Percentiles rank a stretch among this genome's conserved stretches.
Evolutionary conservation across 1,140 invertebrate species (phyloP).

Genomic region (Agrypnia vestita): DNA sequence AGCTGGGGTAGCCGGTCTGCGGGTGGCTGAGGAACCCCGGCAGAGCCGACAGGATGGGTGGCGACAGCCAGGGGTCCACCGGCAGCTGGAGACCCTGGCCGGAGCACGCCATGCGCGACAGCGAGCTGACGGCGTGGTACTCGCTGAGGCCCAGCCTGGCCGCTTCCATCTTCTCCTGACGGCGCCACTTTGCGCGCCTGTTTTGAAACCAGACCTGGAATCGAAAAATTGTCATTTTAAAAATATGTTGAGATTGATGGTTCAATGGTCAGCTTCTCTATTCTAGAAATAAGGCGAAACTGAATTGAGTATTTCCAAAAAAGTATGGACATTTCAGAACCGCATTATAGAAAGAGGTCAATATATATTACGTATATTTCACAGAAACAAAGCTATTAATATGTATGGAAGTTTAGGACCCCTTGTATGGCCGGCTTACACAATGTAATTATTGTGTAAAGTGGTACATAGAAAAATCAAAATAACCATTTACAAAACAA

Average conservation of each 20-base stretch:
- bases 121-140: slow-evolving; percentile 75
- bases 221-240: slow-evolving; percentile 43
- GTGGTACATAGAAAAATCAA: too few relatives aligned
- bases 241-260: background rate
- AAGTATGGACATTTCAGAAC: too few relatives aligned
- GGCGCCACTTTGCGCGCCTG: slow-evolving; percentile 92
- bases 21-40: slow-evolving; percentile 89
- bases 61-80: slow-evolving; percentile 92
- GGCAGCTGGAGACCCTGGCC: slow-evolving; percentile 80
- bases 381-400: too few relatives aligned
- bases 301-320: too few relatives aligned
- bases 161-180: slow-evolving; percentile 95
- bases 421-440: too few relatives aligned
- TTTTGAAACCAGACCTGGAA: slow-evolving; percentile 94
- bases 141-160: slow-evolving; percentile 88
- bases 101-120: slow-evolving; percentile 74
- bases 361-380: too few relatives aligned
- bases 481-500: too few relatives aligned
- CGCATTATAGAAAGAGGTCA: too few relatives aligned
- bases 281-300: too few relatives aligned
- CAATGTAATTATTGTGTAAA: too few relatives aligned
- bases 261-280: too few relatives aligned
- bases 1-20: slow-evolving; percentile 90
- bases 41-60: slow-evolving; percentile 85
- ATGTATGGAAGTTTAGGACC: too few relatives aligned